These are phyloP conservation scores for Mus caroli DNA, from an alignment of 2,797 vertebrate species.

Conservation along the genomic window DNA sequence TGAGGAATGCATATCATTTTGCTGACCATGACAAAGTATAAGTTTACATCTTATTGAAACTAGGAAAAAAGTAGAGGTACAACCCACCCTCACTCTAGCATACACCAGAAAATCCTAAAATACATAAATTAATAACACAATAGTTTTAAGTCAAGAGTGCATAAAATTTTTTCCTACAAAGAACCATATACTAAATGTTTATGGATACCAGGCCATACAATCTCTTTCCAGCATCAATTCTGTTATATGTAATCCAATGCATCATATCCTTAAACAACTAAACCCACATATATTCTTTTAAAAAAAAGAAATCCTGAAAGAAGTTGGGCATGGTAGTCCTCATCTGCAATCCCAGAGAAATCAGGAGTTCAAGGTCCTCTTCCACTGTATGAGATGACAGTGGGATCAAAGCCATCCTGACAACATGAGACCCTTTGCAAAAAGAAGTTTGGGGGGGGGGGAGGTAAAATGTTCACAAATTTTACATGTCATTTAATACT, in stretches of 20 bases:
- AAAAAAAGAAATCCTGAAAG: slow-evolving; percentile 19
- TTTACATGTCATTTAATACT: slow-evolving; percentile 32
- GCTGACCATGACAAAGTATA: neutral
- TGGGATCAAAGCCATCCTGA: neutral
- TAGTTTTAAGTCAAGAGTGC: neutral
- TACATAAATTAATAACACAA: slow-evolving; percentile 22
- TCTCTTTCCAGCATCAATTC: neutral
- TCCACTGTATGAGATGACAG: neutral
- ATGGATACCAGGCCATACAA: neutral
- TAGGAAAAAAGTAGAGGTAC: slow-evolving; percentile 8
- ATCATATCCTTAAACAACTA: neutral
- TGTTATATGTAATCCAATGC: neutral
- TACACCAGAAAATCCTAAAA: slow-evolving; percentile 10
- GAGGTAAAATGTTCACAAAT: slow-evolving; percentile 23
- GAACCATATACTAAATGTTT: neutral
- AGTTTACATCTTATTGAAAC: slow-evolving; percentile 48
- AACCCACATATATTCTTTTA: neutral
- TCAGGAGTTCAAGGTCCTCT: neutral
- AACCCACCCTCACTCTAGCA: neutral
- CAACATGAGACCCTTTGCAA: neutral
- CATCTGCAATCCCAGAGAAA: neutral
- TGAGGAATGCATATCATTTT: slow-evolving; percentile 51
- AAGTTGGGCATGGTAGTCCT: neutral
- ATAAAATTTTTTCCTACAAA: slow-evolving; percentile 52
- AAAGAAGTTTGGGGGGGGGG: neutral